A percentile compares a stretch with the other conserved stretches of the same genome.
phyloP scores from a whole-genome alignment of 2,797 vertebrate species.

The Hyperoplus immaculatus region DNA sequence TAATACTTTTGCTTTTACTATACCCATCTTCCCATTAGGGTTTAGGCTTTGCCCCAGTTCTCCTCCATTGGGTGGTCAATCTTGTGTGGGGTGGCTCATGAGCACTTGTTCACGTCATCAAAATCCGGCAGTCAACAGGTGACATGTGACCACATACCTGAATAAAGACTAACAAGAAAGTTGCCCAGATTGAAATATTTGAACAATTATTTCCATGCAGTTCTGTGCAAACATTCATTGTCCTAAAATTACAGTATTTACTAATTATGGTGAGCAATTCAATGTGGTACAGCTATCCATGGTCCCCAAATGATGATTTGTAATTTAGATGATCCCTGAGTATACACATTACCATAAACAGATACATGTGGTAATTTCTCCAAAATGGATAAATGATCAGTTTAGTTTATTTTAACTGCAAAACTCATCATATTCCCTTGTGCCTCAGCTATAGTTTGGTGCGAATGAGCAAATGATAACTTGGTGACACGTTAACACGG shows the following conservation, averaged over 20 bases:
- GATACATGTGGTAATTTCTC: neutral
- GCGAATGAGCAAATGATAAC: neutral
- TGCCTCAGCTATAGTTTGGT: neutral
- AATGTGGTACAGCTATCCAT: neutral
- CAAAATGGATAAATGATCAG: neutral
- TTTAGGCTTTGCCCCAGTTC: neutral
- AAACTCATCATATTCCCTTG: neutral
- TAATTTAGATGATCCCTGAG: neutral
- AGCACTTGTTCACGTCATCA: neutral
- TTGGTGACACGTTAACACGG: neutral
- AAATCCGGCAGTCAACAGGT: neutral
- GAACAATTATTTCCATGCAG: neutral
- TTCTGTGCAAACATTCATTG: neutral
- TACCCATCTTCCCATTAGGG: neutral
- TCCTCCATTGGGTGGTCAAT: neutral
- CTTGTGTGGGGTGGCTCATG: neutral
- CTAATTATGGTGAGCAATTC: neutral
- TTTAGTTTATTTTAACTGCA: neutral
- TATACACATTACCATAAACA: neutral
- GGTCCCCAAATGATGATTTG: neutral
- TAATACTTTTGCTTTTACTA: neutral
- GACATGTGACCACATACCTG: neutral
- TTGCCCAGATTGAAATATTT: neutral
- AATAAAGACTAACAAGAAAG: slow-evolving; percentile 8
- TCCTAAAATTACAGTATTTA: neutral